Percentiles rank a stretch among this genome's conserved stretches.
Evolutionary conservation across 2,113 vertebrate genomes (phyloP).

Genomic region (Ammodytes dubius): DNA sequence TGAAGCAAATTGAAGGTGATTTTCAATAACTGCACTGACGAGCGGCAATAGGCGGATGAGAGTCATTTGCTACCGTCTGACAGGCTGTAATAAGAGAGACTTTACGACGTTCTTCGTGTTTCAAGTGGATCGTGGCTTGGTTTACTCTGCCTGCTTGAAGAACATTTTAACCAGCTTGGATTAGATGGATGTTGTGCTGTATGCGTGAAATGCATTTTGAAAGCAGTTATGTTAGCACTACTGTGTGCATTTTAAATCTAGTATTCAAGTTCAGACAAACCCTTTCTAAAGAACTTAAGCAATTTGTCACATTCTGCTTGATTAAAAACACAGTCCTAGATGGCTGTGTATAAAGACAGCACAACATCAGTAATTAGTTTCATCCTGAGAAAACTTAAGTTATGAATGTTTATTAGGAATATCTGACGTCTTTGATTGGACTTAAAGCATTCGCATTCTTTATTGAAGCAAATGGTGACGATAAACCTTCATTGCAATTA

Average conservation of each 20-base stretch:
- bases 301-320: background rate
- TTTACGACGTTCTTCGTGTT: conserved; percentile 51
- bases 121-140: conserved; percentile 56
- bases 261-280: background rate
- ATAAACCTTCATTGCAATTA: no score
- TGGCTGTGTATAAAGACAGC: no score
- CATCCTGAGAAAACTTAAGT: no score
- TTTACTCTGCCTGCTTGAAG: conserved; percentile 43
- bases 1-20: conserved; percentile 79
- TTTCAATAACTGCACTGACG: conserved; percentile 76
- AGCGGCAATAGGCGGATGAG: conserved; percentile 58
- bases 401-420: no score
- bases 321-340: no score
- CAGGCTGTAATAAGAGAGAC: conserved; percentile 58
- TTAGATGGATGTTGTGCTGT: conserved; percentile 1
- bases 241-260: conserved; percentile 4
- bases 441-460: no score
- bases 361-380: no score
- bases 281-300: background rate
- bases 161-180: conserved; percentile 22
- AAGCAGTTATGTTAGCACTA: background rate
- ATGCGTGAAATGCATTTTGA: conserved; percentile 33
- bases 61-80: conserved; percentile 55
- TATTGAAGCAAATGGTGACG: no score
- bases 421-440: no score